phyloP scores from a whole-genome alignment of 2,797 vertebrate genomes.

The Oreochromis grahami region DNA sequence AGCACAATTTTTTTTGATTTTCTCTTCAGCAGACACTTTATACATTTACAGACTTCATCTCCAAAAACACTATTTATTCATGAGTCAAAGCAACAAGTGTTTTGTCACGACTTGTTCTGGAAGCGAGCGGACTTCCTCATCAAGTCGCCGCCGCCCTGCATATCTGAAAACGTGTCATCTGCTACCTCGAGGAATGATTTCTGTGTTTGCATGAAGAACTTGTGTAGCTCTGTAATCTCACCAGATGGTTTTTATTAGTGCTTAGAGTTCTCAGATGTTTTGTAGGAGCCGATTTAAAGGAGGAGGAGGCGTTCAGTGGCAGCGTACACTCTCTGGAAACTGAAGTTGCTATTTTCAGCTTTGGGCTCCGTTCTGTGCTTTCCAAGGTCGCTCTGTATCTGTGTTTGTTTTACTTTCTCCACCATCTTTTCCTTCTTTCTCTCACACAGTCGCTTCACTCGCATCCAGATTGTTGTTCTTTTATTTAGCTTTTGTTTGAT shows the following conservation, averaged over 20 bases:
- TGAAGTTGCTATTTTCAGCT: neutral
- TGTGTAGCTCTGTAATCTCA: neutral
- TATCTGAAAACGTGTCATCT: neutral
- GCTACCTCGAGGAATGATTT: constrained; percentile 27
- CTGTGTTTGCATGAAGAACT: constrained; percentile 41
- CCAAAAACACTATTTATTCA: constrained; percentile 13
- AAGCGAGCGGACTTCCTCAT: neutral
- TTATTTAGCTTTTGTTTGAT: neutral
- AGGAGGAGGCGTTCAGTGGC: neutral
- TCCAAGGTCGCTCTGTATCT: neutral
- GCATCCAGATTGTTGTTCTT: neutral
- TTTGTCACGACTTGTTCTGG: neutral
- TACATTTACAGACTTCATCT: neutral
- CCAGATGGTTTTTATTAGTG: neutral
- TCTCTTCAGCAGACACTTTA: neutral
- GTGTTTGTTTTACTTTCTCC: neutral
- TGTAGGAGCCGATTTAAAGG: neutral
- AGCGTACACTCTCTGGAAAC: neutral
- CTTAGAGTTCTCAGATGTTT: neutral
- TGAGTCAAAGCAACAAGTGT: neutral
- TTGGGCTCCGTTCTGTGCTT: neutral
- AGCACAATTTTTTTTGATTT: neutral
- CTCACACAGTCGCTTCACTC: neutral
- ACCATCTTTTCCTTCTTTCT: neutral
- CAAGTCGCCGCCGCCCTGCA: neutral